Evolutionary conservation across 2,888 invertebrate genomes (phyloP).

Genomic region (Rhagonycha lutea): DNA sequence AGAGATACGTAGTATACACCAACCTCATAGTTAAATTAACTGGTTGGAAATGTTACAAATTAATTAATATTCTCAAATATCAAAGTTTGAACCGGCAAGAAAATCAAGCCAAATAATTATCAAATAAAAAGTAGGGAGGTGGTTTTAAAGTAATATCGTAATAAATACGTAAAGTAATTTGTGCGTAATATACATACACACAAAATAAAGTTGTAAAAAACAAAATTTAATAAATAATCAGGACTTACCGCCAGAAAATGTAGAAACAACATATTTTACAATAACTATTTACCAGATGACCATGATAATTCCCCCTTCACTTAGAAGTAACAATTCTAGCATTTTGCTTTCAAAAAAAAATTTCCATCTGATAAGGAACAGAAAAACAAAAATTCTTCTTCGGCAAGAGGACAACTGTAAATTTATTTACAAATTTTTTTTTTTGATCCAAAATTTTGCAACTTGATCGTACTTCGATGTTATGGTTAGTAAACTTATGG

Average conservation of each 20-base stretch:
- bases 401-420: no score
- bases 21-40: not conserved
- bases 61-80: not conserved
- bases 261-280: not conserved
- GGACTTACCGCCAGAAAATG: not conserved
- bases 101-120: not conserved
- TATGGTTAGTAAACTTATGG: no score
- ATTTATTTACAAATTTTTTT: no score
- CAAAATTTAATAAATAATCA: not conserved
- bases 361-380: not conserved
- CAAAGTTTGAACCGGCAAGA: not conserved
- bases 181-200: not conserved
- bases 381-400: no score
- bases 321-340: not conserved
- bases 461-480: no score
- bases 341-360: not conserved
- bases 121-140: not conserved
- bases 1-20: not conserved
- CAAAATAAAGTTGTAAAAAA: not conserved
- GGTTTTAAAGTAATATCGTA: not conserved
- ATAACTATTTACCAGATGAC: not conserved
- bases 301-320: not conserved
- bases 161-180: not conserved
- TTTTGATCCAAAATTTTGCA: no score
- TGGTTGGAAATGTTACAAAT: not conserved